Percentiles rank a stretch among this genome's conserved stretches.
Conservation (phyloP, 2,888 invertebrate genomes). For the Sabatieria punctata region DNA sequence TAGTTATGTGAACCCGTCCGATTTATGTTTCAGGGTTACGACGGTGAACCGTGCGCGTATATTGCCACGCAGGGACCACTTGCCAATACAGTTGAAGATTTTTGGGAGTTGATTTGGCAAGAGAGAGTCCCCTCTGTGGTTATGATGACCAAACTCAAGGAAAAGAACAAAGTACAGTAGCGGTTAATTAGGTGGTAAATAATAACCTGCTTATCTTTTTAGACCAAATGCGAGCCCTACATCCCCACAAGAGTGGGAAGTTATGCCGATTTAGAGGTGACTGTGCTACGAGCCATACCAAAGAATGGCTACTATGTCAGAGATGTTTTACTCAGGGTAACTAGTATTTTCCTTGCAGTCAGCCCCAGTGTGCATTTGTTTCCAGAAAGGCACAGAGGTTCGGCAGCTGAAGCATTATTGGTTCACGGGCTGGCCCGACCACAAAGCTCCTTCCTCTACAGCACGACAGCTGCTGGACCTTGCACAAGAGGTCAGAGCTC, state of each 20-base stretch:
- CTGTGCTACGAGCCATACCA: conserved; percentile 37
- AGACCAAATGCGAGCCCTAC: conserved; percentile 74
- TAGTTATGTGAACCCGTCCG: not conserved
- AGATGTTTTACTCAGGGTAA: conserved; percentile 42
- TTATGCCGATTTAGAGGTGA: conserved; percentile 40
- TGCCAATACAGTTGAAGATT: conserved; percentile 68
- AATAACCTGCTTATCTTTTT: conserved; percentile 15
- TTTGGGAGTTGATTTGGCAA: conserved; percentile 67
- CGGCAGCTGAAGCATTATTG: conserved; percentile 56
- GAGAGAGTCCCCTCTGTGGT: conserved; percentile 48
- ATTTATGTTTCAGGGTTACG: conserved; percentile 52
- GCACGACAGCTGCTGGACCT: conserved; percentile 61
- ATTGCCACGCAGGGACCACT: conserved; percentile 85
- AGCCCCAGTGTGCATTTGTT: not conserved
- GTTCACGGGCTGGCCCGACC: conserved; percentile 89
- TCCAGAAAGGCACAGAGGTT: conserved; percentile 24
- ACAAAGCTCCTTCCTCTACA: conserved; percentile 56
- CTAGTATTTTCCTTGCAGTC: too few relatives aligned
- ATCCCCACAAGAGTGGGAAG: conserved; percentile 44
- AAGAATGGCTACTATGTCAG: conserved; percentile 43
- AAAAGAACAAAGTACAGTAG: conserved; percentile 42
- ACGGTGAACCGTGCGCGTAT: conserved; percentile 64
- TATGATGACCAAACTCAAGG: conserved; percentile 75
- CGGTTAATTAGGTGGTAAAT: not conserved
- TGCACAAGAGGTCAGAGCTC: conserved; percentile 53